Evolutionary conservation across 2,113 vertebrate genomes (phyloP).

Genomic region (Hippocampus zosterae): DNA sequence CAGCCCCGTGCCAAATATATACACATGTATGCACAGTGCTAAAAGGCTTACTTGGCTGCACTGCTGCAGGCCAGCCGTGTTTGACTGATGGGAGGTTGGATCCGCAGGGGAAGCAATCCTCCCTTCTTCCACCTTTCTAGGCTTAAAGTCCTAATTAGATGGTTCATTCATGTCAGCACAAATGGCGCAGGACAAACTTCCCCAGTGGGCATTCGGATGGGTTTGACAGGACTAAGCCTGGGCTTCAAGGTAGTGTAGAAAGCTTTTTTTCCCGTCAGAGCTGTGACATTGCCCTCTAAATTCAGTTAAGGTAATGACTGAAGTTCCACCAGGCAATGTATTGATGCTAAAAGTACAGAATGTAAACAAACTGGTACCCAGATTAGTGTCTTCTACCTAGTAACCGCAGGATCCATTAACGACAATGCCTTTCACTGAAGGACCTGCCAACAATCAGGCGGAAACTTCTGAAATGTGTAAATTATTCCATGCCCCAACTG

Average conservation of each 20-base stretch:
- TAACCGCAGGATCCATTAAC: background rate
- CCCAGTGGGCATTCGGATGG: constrained; percentile 28
- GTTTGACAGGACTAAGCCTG: constrained; percentile 39
- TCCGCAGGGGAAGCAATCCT: constrained; percentile 45
- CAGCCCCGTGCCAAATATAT: constrained; percentile 22
- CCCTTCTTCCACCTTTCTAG: constrained; percentile 11
- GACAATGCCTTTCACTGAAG: constrained; percentile 29
- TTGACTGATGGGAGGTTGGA: constrained; percentile 29
- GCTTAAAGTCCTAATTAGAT: constrained; percentile 27
- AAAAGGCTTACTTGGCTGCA: constrained; percentile 29
- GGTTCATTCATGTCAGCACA: constrained; percentile 22
- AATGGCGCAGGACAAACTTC: constrained; percentile 46
- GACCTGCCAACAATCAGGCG: constrained; percentile 31
- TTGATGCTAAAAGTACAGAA: constrained; percentile 2
- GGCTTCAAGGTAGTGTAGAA: constrained; percentile 17
- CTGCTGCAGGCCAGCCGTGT: constrained; percentile 38
- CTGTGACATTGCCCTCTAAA: constrained; percentile 11
- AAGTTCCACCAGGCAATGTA: background rate
- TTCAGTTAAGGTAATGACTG: too few relatives aligned
- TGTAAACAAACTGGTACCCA: background rate
- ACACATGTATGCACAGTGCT: constrained; percentile 22
- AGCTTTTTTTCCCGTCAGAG: constrained; percentile 13
- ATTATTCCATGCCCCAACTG: background rate
- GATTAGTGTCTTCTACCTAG: background rate
- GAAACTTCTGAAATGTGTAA: constrained; percentile 44